Base-by-base conservation (phyloP, 2,797 vertebrate species). In the Bradypodion pumilum region DNA sequence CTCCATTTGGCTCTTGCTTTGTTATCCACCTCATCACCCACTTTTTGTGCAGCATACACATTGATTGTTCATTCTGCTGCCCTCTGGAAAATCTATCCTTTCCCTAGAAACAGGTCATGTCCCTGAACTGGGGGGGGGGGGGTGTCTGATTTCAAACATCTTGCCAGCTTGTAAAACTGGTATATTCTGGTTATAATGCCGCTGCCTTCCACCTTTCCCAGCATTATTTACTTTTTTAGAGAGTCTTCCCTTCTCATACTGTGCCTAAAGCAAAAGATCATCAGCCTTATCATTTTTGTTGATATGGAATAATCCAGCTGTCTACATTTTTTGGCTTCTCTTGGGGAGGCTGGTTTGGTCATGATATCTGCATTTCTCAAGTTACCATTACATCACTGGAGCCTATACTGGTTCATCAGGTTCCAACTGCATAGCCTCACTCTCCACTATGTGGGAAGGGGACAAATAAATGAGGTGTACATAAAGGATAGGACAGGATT, bases 1-100 rank as follows among this genome's bases (percentile, higher is more conserved):
- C 52, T 68, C 77, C 77, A 56, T 80, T 85, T 68, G 70, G 25
- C 70, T 81, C 63, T 40, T 49, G 84, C 56, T 81, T 81, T 63
- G 75, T 77, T 81, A 76, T 65, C 65, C 66, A 76, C 74, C 78
- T 44, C 65, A 42, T 56, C 78, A 81, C 65, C 79, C 73, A 76
- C 52, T 62, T 32, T 35, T 35, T 10, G 29, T 15, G 60, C 56
- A 66, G 65, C 70, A 40, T 85, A 68, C 37, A 74, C 65, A 85
- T 40, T 66, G 70, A 80, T 46, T 85, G 70, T 56, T 80, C 70
- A 44, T 80, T 80, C 70, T 42, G n/a, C 83, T 74, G 70, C 70
- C 37, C 60, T 80, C 62, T 66, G 15, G 59, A 66, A 80, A 59
- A 56, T 13, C 4, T 16, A 7, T 44, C 35, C 5, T 27, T 0